Evolutionary conservation across 2,888 invertebrate species (phyloP).

Genomic region (Cataglyphis altisquamis): DNA sequence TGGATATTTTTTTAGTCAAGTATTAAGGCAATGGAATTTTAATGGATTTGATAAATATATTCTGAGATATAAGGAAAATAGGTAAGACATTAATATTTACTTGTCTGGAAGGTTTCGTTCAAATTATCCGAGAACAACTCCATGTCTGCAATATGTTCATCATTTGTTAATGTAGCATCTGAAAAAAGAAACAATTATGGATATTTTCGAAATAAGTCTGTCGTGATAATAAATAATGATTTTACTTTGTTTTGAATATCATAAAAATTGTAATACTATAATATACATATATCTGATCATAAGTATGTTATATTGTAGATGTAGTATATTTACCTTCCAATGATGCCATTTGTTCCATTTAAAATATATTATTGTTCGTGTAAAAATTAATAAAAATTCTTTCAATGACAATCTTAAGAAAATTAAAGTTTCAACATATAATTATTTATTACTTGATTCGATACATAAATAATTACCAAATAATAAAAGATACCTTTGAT

Average conservation of each 20-base stretch:
- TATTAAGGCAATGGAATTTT: not conserved
- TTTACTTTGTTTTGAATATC: not conserved
- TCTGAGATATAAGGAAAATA: not conserved
- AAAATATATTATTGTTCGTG: not conserved
- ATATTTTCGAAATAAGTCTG: not conserved
- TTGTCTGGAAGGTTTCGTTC: not conserved
- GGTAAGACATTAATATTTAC: slow-evolving; percentile 1
- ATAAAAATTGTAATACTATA: not conserved
- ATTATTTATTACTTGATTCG: no score
- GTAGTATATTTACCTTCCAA: not conserved
- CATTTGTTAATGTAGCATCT: not conserved
- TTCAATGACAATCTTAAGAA: no score
- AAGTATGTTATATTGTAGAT: not conserved
- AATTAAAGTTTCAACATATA: no score
- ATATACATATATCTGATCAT: slow-evolving; percentile 1
- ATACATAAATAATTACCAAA: not conserved
- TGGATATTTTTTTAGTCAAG: not conserved
- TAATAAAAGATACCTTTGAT: not conserved
- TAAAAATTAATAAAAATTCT: no score
- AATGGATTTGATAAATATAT: slow-evolving; percentile 3
- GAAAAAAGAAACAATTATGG: not conserved
- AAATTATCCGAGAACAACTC: not conserved
- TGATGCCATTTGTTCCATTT: no score
- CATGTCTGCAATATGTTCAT: not conserved
- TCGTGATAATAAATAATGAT: slow-evolving; percentile 1